These are phyloP conservation scores for Galemys pyrenaicus DNA, from an alignment of 2,113 vertebrate species.

Conservation along the genomic window DNA sequence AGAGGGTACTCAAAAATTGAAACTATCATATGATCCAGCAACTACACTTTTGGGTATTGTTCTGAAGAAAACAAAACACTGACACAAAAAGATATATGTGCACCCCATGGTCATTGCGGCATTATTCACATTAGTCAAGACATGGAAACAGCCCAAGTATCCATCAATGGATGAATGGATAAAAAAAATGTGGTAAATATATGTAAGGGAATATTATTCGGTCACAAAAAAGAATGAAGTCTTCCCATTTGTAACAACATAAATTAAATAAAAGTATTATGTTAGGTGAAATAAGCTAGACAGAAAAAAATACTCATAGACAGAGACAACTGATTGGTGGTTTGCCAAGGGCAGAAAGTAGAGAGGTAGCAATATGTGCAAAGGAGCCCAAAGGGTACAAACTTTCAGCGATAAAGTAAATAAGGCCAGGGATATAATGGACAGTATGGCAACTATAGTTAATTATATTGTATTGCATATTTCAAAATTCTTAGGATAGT, in stretches of 20 bases:
- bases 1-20: background rate
- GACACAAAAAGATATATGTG: background rate
- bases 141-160: background rate
- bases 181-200: background rate
- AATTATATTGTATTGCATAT: background rate
- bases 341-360: background rate
- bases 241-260: background rate
- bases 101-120: background rate
- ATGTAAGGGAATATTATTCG: background rate
- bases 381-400: background rate
- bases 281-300: background rate
- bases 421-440: background rate
- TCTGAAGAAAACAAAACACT: background rate
- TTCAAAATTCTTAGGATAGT: background rate
- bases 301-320: background rate
- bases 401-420: background rate
- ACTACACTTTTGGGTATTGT: background rate
- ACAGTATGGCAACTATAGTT: background rate
- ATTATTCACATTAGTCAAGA: background rate
- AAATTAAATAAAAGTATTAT: background rate
- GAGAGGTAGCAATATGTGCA: background rate
- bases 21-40: background rate
- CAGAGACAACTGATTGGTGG: background rate
- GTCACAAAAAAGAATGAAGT: background rate
- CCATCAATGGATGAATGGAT: background rate